Base-by-base conservation (phyloP, 2,113 vertebrate species). In the Melanocharis versteri region DNA sequence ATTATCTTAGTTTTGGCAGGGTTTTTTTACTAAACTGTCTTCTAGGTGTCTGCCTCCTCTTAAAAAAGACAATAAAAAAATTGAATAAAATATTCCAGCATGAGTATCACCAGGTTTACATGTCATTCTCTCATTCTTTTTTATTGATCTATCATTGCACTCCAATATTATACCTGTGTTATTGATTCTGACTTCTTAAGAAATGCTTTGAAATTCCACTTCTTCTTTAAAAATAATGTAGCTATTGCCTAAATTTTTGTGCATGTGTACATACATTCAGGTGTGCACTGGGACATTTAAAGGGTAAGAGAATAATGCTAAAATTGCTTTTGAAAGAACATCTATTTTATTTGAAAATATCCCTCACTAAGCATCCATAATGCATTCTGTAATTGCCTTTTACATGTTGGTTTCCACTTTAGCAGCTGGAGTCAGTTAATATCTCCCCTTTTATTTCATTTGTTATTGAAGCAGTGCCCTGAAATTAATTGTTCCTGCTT, bases 401-500 rank as follows among this genome's bases (percentile, higher is more conserved):
- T 57, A 47, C 2, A 1, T 83, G 14, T 30, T 83, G 37, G 13
- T 20, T 83, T 83, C 44, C 10, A 60, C 31, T 89, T 78, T 42
- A 84, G 35, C 37, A 68, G 31, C 57, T 69, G 40, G 44, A 88
- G 18, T 45, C 8, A 1, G 31, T 83, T 84, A 68, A 40, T 72
- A 58, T 72, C 21, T 69, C 27, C 33, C 11, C 7, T 69, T 65
- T 93, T 92, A 64, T 84, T 89, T 78, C 39, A 94, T 17, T 37
- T 44, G 20, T 44, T 60, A 48, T 65, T 82, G 79, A 93, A 86
- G 5, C 13, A 69, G 11, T 69, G 15, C 19, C 66, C n/a, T 61
- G 81, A 92, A 84, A 88, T 82, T 69, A 65, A 72, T 94, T 85
- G 13, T 47, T 53, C 27, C 21, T 37, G 4, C 9, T 89, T 87